These are phyloP conservation scores for Aphaenogaster floridana DNA, from an alignment of 1,140 invertebrate genomes.

Conservation along the genomic window DNA sequence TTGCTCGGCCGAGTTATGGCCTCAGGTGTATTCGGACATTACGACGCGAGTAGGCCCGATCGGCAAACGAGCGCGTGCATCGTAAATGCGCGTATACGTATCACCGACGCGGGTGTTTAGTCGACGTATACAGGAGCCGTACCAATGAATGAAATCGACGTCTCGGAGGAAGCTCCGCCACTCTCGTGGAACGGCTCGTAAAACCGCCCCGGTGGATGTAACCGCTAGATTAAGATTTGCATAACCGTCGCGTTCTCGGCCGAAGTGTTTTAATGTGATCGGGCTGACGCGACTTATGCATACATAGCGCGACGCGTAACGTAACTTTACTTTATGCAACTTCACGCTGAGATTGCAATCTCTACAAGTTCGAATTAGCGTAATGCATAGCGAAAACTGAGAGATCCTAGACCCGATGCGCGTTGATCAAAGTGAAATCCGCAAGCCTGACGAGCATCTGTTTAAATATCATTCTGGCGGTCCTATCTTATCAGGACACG, in stretches of 20 bases:
- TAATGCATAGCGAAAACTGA: constrained; percentile 13
- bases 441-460: constrained; percentile 67
- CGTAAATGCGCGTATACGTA: constrained; percentile 31
- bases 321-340: constrained; percentile 41
- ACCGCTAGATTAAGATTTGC: constrained; percentile 48
- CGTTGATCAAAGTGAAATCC: constrained; percentile 28
- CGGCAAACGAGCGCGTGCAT: constrained; percentile 61
- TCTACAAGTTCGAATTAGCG: constrained; percentile 3
- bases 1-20: constrained; percentile 79
- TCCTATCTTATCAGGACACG: constrained; percentile 63
- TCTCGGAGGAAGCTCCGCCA: constrained; percentile 26
- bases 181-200: constrained; percentile 3
- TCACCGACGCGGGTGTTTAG: neutral
- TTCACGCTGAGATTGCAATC: constrained; percentile 13
- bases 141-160: constrained; percentile 45
- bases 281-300: constrained; percentile 21
- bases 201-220: constrained; percentile 41
- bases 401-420: neutral
- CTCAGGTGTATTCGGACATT: constrained; percentile 82
- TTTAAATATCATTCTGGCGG: constrained; percentile 68
- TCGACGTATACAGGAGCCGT: constrained; percentile 7
- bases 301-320: constrained; percentile 38
- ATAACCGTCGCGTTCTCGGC: constrained; percentile 39
- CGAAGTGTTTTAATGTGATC: constrained; percentile 41
- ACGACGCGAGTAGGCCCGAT: constrained; percentile 75